These are phyloP conservation scores for Meiosimyza decipiens DNA, from an alignment of 2,888 invertebrate species.

Conservation along the genomic window DNA sequence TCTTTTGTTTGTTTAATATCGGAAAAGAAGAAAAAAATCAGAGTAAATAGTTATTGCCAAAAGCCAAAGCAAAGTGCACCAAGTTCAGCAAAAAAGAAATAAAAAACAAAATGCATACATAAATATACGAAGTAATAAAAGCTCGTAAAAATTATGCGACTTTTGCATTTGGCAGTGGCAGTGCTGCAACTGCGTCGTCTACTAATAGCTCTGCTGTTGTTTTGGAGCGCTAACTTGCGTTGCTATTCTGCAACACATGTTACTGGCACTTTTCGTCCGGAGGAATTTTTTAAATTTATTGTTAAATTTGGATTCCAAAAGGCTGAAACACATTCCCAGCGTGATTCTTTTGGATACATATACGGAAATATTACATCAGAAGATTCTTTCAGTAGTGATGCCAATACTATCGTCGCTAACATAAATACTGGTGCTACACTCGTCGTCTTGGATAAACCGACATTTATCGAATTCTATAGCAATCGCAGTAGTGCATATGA, in stretches of 20 bases:
- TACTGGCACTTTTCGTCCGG: conserved; percentile 74
- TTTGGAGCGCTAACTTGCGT: conserved; percentile 2
- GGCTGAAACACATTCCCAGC: conserved; percentile 86
- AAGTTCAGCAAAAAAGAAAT: too few species aligned
- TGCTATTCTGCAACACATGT: conserved; percentile 68
- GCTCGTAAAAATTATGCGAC: too few species aligned
- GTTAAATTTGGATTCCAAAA: conserved; percentile 97
- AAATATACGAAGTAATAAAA: too few species aligned
- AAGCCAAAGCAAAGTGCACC: neutral
- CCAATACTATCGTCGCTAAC: neutral
- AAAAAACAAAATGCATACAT: too few species aligned
- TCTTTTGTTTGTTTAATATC: too few species aligned
- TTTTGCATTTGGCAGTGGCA: neutral
- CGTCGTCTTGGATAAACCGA: conserved; percentile 88
- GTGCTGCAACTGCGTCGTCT: conserved; percentile 9
- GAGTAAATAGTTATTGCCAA: neutral
- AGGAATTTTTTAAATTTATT: conserved; percentile 89
- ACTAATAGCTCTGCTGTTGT: neutral
- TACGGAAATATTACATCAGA: conserved; percentile 92
- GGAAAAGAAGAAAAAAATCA: too few species aligned
- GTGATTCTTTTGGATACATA: conserved; percentile 92
- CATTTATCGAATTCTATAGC: conserved; percentile 91
- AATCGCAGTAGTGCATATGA: conserved; percentile 78
- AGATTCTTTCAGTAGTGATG: conserved; percentile 67
- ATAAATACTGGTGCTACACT: conserved; percentile 76